phyloP scores from a whole-genome alignment of 2,797 vertebrate genomes.

The Trachops cirrhosus region DNA sequence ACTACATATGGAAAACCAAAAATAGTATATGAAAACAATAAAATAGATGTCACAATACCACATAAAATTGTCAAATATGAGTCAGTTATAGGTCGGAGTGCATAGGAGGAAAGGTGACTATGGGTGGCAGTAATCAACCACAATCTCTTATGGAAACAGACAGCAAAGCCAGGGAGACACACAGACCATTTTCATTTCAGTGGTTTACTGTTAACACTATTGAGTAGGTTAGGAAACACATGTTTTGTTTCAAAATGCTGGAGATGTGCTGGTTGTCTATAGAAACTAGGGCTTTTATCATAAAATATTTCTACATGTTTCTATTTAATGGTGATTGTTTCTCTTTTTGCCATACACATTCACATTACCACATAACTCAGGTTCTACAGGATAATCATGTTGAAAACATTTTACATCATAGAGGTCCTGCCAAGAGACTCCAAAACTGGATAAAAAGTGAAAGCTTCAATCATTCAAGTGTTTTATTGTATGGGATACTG shows the following conservation, averaged over 20 bases:
- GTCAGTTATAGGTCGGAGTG: background rate
- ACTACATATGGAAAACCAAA: background rate
- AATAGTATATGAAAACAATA: background rate
- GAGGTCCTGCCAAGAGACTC: background rate
- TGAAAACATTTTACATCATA: background rate
- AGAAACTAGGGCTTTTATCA: background rate
- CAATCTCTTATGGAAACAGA: background rate
- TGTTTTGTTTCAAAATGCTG: background rate
- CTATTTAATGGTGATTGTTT: background rate
- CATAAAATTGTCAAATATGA: background rate
- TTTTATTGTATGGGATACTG: background rate
- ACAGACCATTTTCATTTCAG: background rate
- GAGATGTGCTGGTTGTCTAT: background rate
- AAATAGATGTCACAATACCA: background rate
- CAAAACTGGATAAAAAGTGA: background rate
- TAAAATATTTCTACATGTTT: background rate
- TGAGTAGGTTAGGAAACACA: background rate
- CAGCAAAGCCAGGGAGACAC: background rate
- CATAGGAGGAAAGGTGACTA: background rate
- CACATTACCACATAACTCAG: background rate
- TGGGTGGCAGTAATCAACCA: background rate
- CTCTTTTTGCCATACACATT: background rate
- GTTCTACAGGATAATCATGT: background rate
- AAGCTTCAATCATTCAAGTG: background rate
- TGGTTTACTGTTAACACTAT: background rate